Evolutionary conservation across 2,113 vertebrate genomes (phyloP).

Genomic region (Anoplopoma fimbria): DNA sequence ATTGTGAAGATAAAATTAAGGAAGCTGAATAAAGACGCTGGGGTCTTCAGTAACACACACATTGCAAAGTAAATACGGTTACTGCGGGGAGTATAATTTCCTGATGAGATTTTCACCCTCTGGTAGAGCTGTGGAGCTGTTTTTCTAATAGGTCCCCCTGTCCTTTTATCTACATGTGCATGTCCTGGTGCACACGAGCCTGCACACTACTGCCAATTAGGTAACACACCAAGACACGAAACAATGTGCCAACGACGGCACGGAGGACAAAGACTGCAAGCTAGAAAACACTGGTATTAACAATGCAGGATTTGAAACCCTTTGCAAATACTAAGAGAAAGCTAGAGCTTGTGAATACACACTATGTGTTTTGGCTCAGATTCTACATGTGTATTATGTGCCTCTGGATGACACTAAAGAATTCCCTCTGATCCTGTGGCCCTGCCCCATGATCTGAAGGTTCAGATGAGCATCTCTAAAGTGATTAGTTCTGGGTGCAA

Average conservation of each 20-base stretch:
- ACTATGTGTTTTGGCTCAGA: background rate
- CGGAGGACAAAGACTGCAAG: background rate
- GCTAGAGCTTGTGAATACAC: background rate
- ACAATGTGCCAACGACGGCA: background rate
- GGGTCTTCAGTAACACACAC: background rate
- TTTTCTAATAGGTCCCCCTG: background rate
- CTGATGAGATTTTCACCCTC: no score
- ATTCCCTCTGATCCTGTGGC: conserved; percentile 21
- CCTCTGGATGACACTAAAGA: conserved; percentile 6
- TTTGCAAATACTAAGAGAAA: background rate
- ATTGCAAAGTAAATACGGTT: background rate
- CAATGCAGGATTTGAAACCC: background rate
- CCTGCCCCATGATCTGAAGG: conserved; percentile 20
- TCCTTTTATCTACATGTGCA: background rate
- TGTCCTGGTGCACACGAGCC: background rate
- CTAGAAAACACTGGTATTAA: background rate
- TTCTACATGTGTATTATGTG: conserved; percentile 1
- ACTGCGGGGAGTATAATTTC: background rate
- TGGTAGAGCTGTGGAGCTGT: background rate
- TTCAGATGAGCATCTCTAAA: conserved; percentile 47
- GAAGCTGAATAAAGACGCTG: background rate
- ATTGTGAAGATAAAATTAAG: background rate
- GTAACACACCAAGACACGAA: background rate
- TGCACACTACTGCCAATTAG: background rate
- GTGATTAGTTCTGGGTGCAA: conserved; percentile 49